These are phyloP conservation scores for Eristalis arbustorum DNA, from an alignment of 2,888 invertebrate species.

Conservation along the genomic window DNA sequence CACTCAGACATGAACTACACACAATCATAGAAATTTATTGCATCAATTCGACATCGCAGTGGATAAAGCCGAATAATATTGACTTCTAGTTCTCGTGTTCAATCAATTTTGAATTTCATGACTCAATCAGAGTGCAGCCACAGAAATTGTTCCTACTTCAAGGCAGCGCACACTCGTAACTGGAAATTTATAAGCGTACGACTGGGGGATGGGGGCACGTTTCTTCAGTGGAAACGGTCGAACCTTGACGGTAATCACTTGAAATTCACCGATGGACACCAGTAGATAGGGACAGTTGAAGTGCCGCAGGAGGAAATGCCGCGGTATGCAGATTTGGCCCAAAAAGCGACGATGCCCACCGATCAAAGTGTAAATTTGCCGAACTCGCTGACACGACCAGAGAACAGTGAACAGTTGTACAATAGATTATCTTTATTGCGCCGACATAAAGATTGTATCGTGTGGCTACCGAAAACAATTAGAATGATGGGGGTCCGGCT, in stretches of 20 bases:
- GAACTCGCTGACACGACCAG: not conserved
- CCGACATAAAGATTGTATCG: conserved; percentile 33
- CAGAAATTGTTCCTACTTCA: not conserved
- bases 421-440: conserved; percentile 20
- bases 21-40: conserved; percentile 10
- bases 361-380: not conserved
- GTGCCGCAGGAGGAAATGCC: not conserved
- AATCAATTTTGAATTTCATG: conserved; percentile 18
- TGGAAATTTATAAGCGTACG: not conserved
- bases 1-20: not conserved
- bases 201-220: not conserved
- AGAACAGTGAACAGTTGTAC: not conserved
- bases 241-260: not conserved
- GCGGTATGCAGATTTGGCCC: not conserved
- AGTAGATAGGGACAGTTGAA: not conserved
- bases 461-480: conserved; percentile 22
- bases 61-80: conserved; percentile 6
- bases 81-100: not conserved
- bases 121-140: not conserved
- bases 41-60: not conserved
- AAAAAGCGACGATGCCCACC: not conserved
- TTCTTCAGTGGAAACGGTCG: not conserved
- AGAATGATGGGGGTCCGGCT: conserved; percentile 10
- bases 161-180: not conserved
- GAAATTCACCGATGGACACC: not conserved